Percentiles rank a stretch among this genome's conserved stretches.
Evolutionary conservation across 2,797 vertebrate species (phyloP).

Genomic region (Fundulus diaphanus): DNA sequence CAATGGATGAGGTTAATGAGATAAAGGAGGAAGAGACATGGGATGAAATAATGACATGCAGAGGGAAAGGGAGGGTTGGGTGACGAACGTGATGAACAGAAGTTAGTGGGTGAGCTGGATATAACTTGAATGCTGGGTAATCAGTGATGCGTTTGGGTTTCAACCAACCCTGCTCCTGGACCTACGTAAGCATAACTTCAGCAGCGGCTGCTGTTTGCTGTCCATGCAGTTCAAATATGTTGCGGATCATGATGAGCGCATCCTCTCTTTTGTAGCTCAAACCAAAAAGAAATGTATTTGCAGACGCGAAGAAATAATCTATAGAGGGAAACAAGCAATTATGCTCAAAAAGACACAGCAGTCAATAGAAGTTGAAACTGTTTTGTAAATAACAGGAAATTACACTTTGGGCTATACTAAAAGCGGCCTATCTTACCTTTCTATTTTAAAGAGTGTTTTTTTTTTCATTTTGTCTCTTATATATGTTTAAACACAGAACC

Average conservation of each 20-base stretch:
- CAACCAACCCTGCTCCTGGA: background rate
- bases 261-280: constrained; percentile 31
- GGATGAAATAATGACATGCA: no score
- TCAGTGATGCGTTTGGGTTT: background rate
- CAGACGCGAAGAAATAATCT: constrained; percentile 24
- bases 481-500: constrained; percentile 6
- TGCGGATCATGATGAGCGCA: constrained; percentile 30
- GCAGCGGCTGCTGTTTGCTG: constrained; percentile 27
- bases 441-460: constrained; percentile 7
- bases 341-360: constrained; percentile 35
- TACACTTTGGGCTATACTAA: constrained; percentile 16
- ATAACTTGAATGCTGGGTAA: background rate
- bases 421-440: constrained; percentile 26
- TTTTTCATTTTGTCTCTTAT: background rate
- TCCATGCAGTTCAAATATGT: constrained; percentile 41
- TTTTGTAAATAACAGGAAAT: constrained; percentile 35
- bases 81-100: no score
- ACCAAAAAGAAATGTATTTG: constrained; percentile 28
- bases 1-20: background rate
- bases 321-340: constrained; percentile 42
- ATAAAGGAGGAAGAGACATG: background rate
- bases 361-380: constrained; percentile 35
- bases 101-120: no score
- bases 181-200: background rate
- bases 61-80: no score